Conservation (phyloP, 2,888 invertebrate species). For the Sesia apiformis region DNA sequence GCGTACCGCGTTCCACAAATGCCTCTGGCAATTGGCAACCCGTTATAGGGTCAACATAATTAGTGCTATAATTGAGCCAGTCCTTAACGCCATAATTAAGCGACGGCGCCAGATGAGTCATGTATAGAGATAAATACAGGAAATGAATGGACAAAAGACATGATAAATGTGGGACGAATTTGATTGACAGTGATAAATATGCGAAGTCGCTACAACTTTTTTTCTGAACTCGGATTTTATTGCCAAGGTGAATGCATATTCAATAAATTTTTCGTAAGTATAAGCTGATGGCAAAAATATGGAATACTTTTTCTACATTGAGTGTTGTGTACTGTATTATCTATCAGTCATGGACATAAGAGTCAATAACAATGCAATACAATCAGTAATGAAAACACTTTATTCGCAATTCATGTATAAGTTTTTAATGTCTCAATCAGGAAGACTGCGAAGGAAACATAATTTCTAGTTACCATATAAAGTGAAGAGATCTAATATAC, state of each 20-base stretch:
- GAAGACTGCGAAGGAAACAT: too few species aligned
- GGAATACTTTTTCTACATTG: too few species aligned
- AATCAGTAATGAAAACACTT: too few species aligned
- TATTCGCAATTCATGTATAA: too few species aligned
- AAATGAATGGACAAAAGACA: conserved; percentile 19
- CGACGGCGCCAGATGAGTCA: conserved; percentile 2
- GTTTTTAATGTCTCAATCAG: too few species aligned
- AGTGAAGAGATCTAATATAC: too few species aligned
- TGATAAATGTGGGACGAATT: conserved; percentile 7
- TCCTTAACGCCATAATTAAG: not conserved
- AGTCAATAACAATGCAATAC: too few species aligned
- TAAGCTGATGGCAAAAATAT: not conserved
- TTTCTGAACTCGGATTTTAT: conserved; percentile 13
- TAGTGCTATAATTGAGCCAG: conserved; percentile 4
- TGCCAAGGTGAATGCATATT: conserved; percentile 10
- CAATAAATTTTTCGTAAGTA: conserved; percentile 11
- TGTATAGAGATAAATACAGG: conserved; percentile 17
- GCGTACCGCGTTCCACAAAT: conserved; percentile 36
- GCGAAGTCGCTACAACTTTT: conserved; percentile 6
- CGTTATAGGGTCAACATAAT: conserved; percentile 36
- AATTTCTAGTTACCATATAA: too few species aligned
- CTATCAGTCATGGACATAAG: too few species aligned
- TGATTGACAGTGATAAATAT: conserved; percentile 13
- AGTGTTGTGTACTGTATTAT: too few species aligned
- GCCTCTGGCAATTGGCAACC: conserved; percentile 36